Conservation (phyloP, 2,888 invertebrate species). For the Cyrtodaria siliqua region DNA sequence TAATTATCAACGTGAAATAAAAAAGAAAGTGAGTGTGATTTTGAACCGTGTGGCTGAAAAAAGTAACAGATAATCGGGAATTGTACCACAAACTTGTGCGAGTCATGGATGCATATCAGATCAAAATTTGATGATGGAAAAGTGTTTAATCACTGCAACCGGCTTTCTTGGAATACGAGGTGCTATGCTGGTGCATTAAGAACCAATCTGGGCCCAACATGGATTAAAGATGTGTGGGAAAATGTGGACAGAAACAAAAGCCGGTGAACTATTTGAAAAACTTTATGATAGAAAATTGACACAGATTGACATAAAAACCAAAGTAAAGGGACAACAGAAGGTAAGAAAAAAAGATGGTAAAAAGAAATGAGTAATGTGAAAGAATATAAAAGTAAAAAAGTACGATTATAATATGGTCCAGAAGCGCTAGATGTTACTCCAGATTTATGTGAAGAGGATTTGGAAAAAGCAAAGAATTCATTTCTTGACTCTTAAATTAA, state of each 20-base stretch:
- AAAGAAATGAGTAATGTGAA: slow-evolving; percentile 9
- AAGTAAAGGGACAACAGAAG: neutral
- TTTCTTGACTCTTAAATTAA: neutral
- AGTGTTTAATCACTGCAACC: slow-evolving; percentile 39
- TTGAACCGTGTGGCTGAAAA: slow-evolving; percentile 5
- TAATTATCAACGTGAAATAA: neutral
- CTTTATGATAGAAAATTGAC: neutral
- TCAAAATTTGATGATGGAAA: slow-evolving; percentile 65
- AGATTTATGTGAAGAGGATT: neutral
- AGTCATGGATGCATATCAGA: slow-evolving; percentile 52
- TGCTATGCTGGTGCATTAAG: slow-evolving; percentile 52
- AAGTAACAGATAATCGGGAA: slow-evolving; percentile 39
- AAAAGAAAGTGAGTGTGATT: slow-evolving; percentile 18
- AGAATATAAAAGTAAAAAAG: slow-evolving; percentile 15
- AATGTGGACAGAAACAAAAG: slow-evolving; percentile 7
- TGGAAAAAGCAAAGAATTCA: neutral
- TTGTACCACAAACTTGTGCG: slow-evolving; percentile 5
- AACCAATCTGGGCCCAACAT: slow-evolving; percentile 30
- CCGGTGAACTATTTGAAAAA: slow-evolving; percentile 13
- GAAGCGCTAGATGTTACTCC: slow-evolving; percentile 10
- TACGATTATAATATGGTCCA: slow-evolving; percentile 7
- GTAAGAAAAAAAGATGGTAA: slow-evolving; percentile 6
- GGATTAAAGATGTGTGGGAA: slow-evolving; percentile 29
- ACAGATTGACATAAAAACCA: neutral
- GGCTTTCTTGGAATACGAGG: slow-evolving; percentile 58